phyloP scores from a whole-genome alignment of 1,140 invertebrate species.

The Ridgeia piscesae region DNA sequence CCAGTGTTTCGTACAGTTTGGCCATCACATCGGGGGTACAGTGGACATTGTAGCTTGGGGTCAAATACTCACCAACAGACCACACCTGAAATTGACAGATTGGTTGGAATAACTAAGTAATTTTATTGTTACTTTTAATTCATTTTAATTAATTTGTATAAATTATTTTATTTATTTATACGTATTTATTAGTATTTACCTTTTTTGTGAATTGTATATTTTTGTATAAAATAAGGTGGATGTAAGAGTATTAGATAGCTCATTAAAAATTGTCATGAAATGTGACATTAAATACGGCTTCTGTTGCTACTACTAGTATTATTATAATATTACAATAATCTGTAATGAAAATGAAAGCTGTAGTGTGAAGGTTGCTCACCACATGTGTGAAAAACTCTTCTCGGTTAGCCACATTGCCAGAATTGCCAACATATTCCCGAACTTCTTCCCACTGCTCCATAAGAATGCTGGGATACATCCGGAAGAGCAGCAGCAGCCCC shows the following conservation, averaged over 20 bases:
- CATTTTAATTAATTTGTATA: too few species aligned
- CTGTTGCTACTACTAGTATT: too few species aligned
- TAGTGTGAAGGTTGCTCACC: not conserved
- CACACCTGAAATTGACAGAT: constrained; percentile 41
- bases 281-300: too few species aligned
- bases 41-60: constrained; percentile 32
- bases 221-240: too few species aligned
- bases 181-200: too few species aligned
- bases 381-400: not conserved
- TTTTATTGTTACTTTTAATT: too few species aligned
- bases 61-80: constrained; percentile 48
- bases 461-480: not conserved
- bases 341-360: too few species aligned
- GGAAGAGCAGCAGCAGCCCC: not conserved
- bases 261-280: too few species aligned
- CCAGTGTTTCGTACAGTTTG: constrained; percentile 48
- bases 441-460: constrained; percentile 5
- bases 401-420: not conserved
- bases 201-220: too few species aligned
- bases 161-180: too few species aligned
- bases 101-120: not conserved
- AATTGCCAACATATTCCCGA: not conserved
- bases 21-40: constrained; percentile 47
- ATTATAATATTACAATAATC: too few species aligned
- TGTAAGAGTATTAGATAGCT: too few species aligned